Evolutionary conservation across 2,888 invertebrate genomes (phyloP).

Genomic region (Lepidocyrtinus sp.): DNA sequence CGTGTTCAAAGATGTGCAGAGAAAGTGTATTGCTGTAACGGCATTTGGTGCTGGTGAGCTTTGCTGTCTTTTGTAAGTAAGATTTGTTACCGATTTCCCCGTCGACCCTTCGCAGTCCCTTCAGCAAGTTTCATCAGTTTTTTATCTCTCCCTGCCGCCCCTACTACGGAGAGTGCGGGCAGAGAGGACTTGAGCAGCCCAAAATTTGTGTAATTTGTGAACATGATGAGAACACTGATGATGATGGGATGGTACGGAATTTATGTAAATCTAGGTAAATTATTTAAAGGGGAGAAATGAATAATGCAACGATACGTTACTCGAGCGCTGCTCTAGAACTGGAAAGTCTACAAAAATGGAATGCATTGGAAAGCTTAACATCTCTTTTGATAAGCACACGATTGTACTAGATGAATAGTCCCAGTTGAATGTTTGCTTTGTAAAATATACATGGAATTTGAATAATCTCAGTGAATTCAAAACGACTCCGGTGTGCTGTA

Average conservation of each 20-base stretch:
- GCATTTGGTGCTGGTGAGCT: not conserved
- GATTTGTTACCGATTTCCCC: constrained; percentile 54
- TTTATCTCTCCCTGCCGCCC: constrained; percentile 67
- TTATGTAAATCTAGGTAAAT: not conserved
- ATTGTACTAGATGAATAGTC: too few relatives aligned
- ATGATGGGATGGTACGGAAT: constrained; percentile 32
- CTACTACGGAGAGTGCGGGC: constrained; percentile 68
- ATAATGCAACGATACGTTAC: too few relatives aligned
- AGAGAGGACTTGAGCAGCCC: constrained; percentile 67
- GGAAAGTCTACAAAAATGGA: too few relatives aligned
- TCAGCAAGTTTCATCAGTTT: constrained; percentile 60
- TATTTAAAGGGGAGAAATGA: too few relatives aligned
- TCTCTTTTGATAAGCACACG: too few relatives aligned
- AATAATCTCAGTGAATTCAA: too few relatives aligned
- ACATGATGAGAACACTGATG: constrained; percentile 57
- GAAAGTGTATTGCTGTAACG: not conserved
- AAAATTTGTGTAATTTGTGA: constrained; percentile 67
- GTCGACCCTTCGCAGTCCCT: not conserved
- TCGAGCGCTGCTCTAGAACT: too few relatives aligned
- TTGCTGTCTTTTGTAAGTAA: not conserved
- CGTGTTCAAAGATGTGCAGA: constrained; percentile 19
- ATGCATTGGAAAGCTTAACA: too few relatives aligned
- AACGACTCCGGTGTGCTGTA: too few relatives aligned
- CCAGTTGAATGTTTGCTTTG: too few relatives aligned
- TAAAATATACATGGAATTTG: too few relatives aligned